Evolutionary conservation across 2,888 invertebrate species (phyloP), one percentile per base, ranked within the genome.

Genomic region (Drosophila lacicola): DNA sequence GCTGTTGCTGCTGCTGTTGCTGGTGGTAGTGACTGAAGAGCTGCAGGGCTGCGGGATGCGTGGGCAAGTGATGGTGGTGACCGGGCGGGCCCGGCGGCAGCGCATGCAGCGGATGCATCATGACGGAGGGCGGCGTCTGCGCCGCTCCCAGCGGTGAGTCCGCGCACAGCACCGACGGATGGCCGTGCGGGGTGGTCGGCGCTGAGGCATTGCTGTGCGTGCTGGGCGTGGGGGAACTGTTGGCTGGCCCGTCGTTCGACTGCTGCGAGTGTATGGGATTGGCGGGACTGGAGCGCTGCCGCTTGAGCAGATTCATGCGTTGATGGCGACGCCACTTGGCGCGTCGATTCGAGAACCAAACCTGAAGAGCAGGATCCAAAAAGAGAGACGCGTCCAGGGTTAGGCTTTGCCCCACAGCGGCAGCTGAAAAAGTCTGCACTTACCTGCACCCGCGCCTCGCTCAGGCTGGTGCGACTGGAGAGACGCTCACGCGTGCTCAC

Each of bases 261-360:
- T 90, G 90, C 77, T 90, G 90, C n/a, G 91, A 82, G 66, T 87
- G 89, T 61, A 90, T 76, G 4, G 80, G 76, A 69, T 82, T 85
- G 46, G 87, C 85, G 65, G 91, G 92, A 71, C 91, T 92, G 78
- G 91, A 90, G 76, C 94, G 95, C 41, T 86, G 85, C 89, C 96
- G 95, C 93, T 97, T 97, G 93, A 97, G 95, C 91, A 97, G 95
- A 94, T 97, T 97, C 97, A 98, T 97, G 93, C 98, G 96, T 94
- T 98, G 98, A 93, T 98, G 98, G 91, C 98, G 96, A 93, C 98
- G 96, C 98, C 98, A 98, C 94, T 98, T 98, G 93, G 98, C 98
- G 94, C 98, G 96, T 95, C 98, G 97, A 96, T 98, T 98, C 94
- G 98, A 98, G 96, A 98, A 98, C 98, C 98, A 98, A 95, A 98